Percentiles rank a stretch among this genome's conserved stretches.
These are phyloP conservation scores for Lepus europaeus DNA, from an alignment of 2,113 vertebrate species.

Conservation along the genomic window DNA sequence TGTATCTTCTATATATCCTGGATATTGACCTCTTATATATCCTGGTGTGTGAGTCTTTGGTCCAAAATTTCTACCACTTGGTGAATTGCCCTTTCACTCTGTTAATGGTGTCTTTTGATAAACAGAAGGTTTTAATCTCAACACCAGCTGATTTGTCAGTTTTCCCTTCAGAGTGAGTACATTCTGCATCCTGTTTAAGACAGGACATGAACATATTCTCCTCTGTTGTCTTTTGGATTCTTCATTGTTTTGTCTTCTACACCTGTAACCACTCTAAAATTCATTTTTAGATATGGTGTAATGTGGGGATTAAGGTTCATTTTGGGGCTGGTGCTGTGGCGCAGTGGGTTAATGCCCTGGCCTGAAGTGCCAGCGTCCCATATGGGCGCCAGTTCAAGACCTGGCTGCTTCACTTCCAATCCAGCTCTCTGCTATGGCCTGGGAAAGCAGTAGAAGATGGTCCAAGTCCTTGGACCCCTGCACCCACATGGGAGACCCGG, in stretches of 20 bases:
- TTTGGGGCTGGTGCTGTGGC: not conserved
- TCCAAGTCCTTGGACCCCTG: too few species aligned
- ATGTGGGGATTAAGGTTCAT: not conserved
- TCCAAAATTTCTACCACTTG: constrained; percentile 13
- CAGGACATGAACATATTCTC: not conserved
- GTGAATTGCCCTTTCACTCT: not conserved
- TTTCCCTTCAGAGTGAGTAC: not conserved
- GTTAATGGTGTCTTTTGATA: not conserved
- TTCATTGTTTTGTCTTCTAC: not conserved
- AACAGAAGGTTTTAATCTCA: not conserved
- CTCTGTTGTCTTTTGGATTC: not conserved
- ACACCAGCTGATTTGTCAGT: not conserved
- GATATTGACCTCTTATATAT: not conserved
- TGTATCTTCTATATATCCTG: not conserved
- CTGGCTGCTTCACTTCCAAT: too few species aligned
- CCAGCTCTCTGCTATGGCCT: too few species aligned
- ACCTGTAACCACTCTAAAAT: not conserved
- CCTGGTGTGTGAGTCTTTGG: not conserved
- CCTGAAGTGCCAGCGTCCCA: too few species aligned
- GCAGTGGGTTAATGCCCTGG: too few species aligned
- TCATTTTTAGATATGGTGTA: not conserved
- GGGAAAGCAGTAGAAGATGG: too few species aligned
- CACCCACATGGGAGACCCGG: too few species aligned
- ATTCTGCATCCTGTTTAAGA: not conserved
- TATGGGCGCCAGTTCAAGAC: too few species aligned